phyloP scores from a whole-genome alignment of 2,888 invertebrate genomes.

The Sesia bembeciformis region DNA sequence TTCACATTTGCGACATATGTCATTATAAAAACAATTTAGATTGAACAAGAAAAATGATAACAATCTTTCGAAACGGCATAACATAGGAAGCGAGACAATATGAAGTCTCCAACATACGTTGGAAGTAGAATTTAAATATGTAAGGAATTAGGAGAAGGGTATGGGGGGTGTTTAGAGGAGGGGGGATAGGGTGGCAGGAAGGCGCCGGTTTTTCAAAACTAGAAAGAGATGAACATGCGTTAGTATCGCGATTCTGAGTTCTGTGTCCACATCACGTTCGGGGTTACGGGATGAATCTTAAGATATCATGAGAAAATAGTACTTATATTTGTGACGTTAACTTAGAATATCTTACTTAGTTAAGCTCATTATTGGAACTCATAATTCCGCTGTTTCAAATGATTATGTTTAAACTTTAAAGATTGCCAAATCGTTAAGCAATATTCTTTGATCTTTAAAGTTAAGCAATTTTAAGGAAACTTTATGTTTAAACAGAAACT shows the following conservation, averaged over 20 bases:
- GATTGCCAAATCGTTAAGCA: too few species aligned
- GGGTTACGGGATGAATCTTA: constrained; percentile 25
- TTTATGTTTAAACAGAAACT: too few species aligned
- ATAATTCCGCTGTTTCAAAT: constrained; percentile 6
- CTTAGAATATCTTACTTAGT: too few species aligned
- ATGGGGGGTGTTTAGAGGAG: constrained; percentile 4
- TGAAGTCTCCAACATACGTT: constrained; percentile 55
- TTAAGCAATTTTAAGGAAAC: too few species aligned
- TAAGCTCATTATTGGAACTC: too few species aligned
- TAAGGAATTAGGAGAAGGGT: constrained; percentile 69
- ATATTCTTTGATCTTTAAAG: too few species aligned
- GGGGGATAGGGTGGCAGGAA: constrained; percentile 12
- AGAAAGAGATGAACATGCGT: constrained; percentile 74
- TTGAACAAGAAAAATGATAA: not conserved
- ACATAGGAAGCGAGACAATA: constrained; percentile 64
- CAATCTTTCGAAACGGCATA: constrained; percentile 19
- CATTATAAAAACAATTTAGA: too few species aligned
- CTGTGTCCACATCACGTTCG: constrained; percentile 19
- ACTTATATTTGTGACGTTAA: too few species aligned
- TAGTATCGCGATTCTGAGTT: constrained; percentile 67
- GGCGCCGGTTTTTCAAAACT: constrained; percentile 65
- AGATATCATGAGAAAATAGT: constrained; percentile 20
- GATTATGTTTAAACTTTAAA: too few species aligned
- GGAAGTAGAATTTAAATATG: constrained; percentile 74
- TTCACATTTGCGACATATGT: too few species aligned